phyloP scores from a whole-genome alignment of 2,797 vertebrate species.

The Cygnus olor region DNA sequence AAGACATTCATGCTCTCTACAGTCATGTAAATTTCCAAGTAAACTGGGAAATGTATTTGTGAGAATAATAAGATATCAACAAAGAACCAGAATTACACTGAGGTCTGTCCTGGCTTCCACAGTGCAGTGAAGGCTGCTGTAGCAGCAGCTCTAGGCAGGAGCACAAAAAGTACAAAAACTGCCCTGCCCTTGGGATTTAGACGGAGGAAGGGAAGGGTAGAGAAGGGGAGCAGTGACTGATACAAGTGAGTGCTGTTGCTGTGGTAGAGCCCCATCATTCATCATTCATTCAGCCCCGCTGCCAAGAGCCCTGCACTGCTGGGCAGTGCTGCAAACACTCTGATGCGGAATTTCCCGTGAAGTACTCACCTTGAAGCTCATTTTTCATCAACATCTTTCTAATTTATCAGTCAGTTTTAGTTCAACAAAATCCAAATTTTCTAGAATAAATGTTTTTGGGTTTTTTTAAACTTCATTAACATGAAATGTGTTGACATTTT shows the following conservation, averaged over 20 bases:
- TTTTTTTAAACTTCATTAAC: slow-evolving; percentile 43
- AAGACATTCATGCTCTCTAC: slow-evolving; percentile 26
- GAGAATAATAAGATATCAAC: slow-evolving; percentile 58
- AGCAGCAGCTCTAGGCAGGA: background rate
- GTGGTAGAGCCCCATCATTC: background rate
- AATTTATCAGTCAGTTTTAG: slow-evolving; percentile 38
- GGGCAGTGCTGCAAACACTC: background rate
- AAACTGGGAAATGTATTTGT: slow-evolving; percentile 52
- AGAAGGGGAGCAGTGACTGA: background rate
- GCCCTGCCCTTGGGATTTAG: background rate
- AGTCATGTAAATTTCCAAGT: slow-evolving; percentile 61
- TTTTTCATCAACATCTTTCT: background rate
- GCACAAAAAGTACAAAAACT: background rate
- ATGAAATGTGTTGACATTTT: slow-evolving; percentile 56
- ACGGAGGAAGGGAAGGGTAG: background rate
- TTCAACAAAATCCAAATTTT: slow-evolving; percentile 36
- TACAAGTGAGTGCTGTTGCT: background rate
- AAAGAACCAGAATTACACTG: slow-evolving; percentile 54
- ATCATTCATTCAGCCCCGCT: background rate
- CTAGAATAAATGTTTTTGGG: slow-evolving; percentile 1
- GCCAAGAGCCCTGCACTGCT: background rate
- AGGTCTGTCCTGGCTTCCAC: background rate
- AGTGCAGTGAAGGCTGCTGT: background rate
- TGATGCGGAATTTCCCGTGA: background rate
- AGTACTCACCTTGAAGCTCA: background rate